Percentiles rank a stretch among this genome's conserved stretches.
Evolutionary conservation across 23 tunicate genomes (phyloP).

Genomic region (Ascidia mentula): DNA sequence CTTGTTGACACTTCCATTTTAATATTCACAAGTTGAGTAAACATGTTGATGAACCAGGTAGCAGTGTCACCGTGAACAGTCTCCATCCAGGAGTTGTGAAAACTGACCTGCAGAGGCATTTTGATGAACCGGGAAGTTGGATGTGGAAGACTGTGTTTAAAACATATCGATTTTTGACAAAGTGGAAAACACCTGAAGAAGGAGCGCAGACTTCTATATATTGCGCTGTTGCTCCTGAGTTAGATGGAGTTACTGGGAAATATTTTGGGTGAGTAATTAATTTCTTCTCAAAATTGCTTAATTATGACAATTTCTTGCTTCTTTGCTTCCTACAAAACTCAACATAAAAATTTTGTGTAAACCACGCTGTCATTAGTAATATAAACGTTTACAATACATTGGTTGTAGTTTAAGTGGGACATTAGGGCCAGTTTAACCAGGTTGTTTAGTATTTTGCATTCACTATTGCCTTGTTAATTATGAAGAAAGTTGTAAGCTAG

Average conservation of each 20-base stretch:
- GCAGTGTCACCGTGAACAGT: conserved; percentile 7
- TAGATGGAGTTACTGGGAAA: background rate
- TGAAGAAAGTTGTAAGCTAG: too few relatives aligned
- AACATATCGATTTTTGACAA: background rate
- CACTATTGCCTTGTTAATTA: too few relatives aligned
- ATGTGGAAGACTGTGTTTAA: background rate
- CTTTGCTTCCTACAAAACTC: background rate
- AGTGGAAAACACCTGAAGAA: conserved; percentile 6
- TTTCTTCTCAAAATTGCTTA: background rate
- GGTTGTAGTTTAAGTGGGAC: too few relatives aligned
- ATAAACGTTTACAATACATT: too few relatives aligned
- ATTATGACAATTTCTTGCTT: background rate
- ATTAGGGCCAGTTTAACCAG: too few relatives aligned
- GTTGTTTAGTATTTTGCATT: too few relatives aligned
- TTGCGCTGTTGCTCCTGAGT: conserved; percentile 15
- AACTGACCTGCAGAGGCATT: background rate
- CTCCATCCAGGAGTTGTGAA: background rate
- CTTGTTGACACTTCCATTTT: too few relatives aligned
- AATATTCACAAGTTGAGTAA: too few relatives aligned
- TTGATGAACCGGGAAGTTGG: background rate
- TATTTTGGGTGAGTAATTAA: background rate
- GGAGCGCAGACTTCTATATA: conserved; percentile 29
- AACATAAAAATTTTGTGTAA: background rate
- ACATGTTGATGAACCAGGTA: too few relatives aligned
- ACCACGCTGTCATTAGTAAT: background rate